phyloP scores from a whole-genome alignment of 2,888 invertebrate genomes.

The Panopea generosa region DNA sequence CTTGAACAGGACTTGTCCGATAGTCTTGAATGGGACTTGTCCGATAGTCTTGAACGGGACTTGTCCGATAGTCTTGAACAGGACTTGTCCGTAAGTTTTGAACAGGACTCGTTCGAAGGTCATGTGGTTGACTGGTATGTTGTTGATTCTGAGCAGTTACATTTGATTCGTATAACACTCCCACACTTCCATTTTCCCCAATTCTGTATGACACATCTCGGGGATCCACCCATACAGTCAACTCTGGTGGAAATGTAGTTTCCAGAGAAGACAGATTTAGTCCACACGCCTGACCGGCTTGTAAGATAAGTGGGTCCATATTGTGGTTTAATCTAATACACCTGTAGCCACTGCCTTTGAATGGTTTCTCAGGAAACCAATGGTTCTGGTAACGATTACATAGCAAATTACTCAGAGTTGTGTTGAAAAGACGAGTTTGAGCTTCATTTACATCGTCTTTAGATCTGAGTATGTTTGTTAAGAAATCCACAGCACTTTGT shows the following conservation, averaged over 20 bases:
- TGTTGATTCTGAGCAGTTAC: constrained; percentile 10
- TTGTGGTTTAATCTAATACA: constrained; percentile 91
- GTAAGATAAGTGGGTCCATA: constrained; percentile 89
- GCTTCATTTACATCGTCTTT: constrained; percentile 65
- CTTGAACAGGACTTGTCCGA: constrained; percentile 20
- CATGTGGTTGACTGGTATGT: constrained; percentile 18
- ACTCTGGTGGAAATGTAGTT: constrained; percentile 89
- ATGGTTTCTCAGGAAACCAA: constrained; percentile 91
- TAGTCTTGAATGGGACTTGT: constrained; percentile 8
- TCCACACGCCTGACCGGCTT: constrained; percentile 89
- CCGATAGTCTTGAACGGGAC: constrained; percentile 19
- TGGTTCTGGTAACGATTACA: constrained; percentile 88
- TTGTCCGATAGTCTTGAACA: no score
- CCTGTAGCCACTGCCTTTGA: constrained; percentile 90
- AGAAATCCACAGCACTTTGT: constrained; percentile 78
- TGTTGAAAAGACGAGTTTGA: constrained; percentile 68
- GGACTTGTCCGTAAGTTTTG: constrained; percentile 18
- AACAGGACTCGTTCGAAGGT: no score
- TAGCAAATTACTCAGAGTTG: constrained; percentile 69
- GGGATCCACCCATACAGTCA: constrained; percentile 92
- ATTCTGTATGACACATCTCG: constrained; percentile 90
- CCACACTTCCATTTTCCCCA: constrained; percentile 89
- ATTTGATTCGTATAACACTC: constrained; percentile 86
- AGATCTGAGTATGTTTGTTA: constrained; percentile 71
- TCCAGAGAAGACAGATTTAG: constrained; percentile 86